Conservation (phyloP, 2,797 vertebrate genomes). For the Pseudopleuronectes americanus region DNA sequence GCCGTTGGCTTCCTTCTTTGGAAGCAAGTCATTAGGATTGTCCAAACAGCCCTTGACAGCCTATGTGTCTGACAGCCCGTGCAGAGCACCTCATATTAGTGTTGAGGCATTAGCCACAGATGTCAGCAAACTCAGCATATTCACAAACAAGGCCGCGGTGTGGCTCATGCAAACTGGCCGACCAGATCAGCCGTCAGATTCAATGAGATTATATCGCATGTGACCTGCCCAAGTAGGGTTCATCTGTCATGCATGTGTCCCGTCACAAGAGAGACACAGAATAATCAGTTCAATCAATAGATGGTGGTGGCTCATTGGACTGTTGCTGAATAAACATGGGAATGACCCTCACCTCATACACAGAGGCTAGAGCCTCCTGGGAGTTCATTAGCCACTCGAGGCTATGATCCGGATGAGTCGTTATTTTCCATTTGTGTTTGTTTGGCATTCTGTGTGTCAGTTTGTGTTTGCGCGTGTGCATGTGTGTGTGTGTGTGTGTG, state of each 20-base stretch:
- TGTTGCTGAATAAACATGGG: conserved; percentile 85
- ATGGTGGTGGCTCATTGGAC: conserved; percentile 69
- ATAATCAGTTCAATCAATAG: conserved; percentile 86
- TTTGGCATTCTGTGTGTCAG: conserved; percentile 47
- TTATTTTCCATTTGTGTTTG: conserved; percentile 77
- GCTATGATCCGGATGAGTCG: conserved; percentile 67
- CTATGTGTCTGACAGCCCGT: conserved; percentile 62
- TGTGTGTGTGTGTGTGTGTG: conserved; percentile 10
- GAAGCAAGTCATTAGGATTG: conserved; percentile 48
- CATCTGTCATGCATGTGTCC: conserved; percentile 80
- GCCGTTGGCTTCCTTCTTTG: conserved; percentile 19
- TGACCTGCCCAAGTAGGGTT: conserved; percentile 77
- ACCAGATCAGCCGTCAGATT: conserved; percentile 72
- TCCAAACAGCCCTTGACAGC: conserved; percentile 68
- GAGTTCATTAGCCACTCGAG: conserved; percentile 80
- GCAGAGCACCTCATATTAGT: conserved; percentile 69
- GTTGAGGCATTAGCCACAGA: conserved; percentile 66
- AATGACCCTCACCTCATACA: conserved; percentile 81
- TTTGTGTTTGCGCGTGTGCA: background rate
- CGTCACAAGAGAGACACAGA: conserved; percentile 79
- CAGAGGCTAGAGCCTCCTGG: conserved; percentile 69
- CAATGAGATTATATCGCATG: conserved; percentile 73
- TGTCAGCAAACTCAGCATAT: conserved; percentile 57
- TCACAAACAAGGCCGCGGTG: conserved; percentile 65
- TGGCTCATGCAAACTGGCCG: conserved; percentile 69